Evolutionary conservation across 2,113 vertebrate species (phyloP), one percentile per base, ranked within the genome.

Genomic region (Orycteropus afer): DNA sequence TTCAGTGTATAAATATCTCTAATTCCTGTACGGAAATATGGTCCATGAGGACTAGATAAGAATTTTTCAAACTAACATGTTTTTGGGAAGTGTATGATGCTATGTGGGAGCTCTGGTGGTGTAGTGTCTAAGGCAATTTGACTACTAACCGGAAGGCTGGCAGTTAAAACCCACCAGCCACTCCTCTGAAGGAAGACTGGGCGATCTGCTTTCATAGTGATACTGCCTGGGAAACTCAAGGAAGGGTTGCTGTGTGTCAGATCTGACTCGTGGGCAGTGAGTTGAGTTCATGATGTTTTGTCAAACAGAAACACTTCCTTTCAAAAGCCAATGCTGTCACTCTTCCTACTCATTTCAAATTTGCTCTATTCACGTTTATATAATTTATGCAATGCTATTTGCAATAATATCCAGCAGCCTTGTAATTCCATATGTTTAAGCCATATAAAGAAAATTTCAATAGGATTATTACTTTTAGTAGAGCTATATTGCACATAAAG

Each of bases 331-430:
- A 59, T 88, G 95, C 95, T 97, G 86, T 34, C 91, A 51, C 34
- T 96, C 94, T 94, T 96, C 49, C 84, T 98, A 71, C 95, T 94
- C 86, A 80, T 97, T 97, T 96, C 89, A 97, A 97, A 95, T 97
- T 3, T 98, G 77, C 82, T 96, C 71, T 57, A 53, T 97, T 97
- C 97, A 97, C 94, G 79, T 97, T 97, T 93, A 92, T 96, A 95
- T 97, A 97, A 97, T 97, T 98, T 97, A 98, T 98, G 94, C 93
- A 23, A 1, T 79, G 96, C 96, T 98, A 92, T 97, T 97, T 98
- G 91, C 82, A 81, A 94, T 90, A 81, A 94, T 90, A 93, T 97
- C 92, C 96, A 97, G 95, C 93, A 98, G 97, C 73, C 93, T 96
- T 96, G 81, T 7, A 89, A 55, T 61, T 96, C 94, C 89, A 96